These are phyloP conservation scores for Trialeurodes vaporariorum DNA, from an alignment of 1,140 invertebrate genomes.

Conservation along the genomic window DNA sequence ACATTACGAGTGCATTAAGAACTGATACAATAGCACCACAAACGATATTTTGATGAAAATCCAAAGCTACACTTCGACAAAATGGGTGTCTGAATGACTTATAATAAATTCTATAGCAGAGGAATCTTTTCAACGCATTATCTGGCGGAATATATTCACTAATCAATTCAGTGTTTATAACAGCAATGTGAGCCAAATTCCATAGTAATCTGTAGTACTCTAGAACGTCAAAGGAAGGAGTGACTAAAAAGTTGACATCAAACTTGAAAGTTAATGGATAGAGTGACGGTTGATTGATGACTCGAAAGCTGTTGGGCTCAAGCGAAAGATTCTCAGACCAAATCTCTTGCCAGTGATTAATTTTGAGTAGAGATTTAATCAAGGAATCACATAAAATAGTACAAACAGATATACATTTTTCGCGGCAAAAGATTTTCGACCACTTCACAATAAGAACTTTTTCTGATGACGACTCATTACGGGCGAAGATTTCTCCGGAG, in stretches of 20 bases:
- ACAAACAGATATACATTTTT: background rate
- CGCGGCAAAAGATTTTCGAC: background rate
- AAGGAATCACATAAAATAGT: constrained; percentile 9
- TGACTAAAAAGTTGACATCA: constrained; percentile 31
- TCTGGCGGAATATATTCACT: constrained; percentile 28
- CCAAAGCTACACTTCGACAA: constrained; percentile 31
- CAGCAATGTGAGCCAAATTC: constrained; percentile 31
- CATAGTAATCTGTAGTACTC: constrained; percentile 32
- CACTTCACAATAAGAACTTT: background rate
- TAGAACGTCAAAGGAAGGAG: constrained; percentile 21
- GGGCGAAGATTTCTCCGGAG: too few relatives aligned
- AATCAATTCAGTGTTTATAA: constrained; percentile 31
- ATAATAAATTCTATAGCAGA: constrained; percentile 36
- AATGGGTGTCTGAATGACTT: constrained; percentile 32
- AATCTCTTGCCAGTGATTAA: constrained; percentile 20
- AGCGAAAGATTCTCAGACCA: constrained; percentile 13
- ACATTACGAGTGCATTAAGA: constrained; percentile 24
- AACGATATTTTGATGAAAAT: constrained; percentile 35
- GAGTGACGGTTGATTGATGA: background rate
- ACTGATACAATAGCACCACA: constrained; percentile 29
- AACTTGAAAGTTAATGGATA: constrained; percentile 21
- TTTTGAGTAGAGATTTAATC: constrained; percentile 11
- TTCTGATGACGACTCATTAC: background rate
- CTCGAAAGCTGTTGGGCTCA: background rate
- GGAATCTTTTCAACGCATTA: constrained; percentile 23